Evolutionary conservation across 2,797 vertebrate genomes (phyloP).

Genomic region (Todus mexicanus): DNA sequence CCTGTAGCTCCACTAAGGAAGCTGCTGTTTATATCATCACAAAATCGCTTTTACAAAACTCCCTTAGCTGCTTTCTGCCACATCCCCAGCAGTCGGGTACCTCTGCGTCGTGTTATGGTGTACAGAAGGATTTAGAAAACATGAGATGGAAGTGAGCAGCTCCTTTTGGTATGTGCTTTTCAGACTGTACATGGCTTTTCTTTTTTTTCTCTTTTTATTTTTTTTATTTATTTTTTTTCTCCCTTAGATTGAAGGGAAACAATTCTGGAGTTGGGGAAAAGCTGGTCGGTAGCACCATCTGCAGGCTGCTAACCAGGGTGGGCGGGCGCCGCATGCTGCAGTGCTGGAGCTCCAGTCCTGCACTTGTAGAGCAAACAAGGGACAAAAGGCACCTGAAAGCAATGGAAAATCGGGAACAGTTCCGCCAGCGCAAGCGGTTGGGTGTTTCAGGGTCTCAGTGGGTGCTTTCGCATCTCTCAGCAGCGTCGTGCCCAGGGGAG

Average conservation of each 20-base stretch:
- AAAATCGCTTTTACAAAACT: background rate
- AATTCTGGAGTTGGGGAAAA: constrained; percentile 65
- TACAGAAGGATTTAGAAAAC: background rate
- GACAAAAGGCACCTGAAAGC: background rate
- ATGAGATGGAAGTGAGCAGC: background rate
- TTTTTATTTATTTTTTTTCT: no score
- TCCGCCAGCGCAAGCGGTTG: rapidly evolving
- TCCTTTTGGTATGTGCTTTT: background rate
- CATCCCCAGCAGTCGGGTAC: rapidly evolving
- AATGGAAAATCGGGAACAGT: background rate
- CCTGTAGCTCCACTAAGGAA: background rate
- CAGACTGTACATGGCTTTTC: background rate
- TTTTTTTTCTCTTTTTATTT: no score
- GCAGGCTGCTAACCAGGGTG: constrained; percentile 80
- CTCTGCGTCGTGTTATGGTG: rapidly evolving
- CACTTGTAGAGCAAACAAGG: rapidly evolving
- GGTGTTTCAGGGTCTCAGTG: background rate
- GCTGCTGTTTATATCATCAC: rapidly evolving
- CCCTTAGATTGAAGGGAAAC: background rate
- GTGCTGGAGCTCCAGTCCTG: background rate
- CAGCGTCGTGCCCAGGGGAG: rapidly evolving
- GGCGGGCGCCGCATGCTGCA: background rate
- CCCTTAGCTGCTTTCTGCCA: rapidly evolving
- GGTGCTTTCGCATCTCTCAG: rapidly evolving
- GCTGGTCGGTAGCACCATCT: constrained; percentile 93